phyloP scores from a whole-genome alignment of 2,888 invertebrate genomes.

The Tholera decimalis region DNA sequence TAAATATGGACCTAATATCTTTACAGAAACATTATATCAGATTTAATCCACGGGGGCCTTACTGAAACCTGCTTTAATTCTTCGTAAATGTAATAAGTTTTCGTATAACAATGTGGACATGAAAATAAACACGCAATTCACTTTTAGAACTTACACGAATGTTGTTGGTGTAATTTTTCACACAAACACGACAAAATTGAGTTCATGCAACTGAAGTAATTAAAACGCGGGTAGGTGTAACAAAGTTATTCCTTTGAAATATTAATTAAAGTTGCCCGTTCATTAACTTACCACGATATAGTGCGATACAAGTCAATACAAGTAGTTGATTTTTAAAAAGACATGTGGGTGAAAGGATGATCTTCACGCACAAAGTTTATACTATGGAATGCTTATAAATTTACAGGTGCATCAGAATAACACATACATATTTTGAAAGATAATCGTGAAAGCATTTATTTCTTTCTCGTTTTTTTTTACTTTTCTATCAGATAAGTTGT shows the following conservation, averaged over 20 bases:
- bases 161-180: conserved; percentile 35
- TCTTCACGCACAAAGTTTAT: too few relatives aligned
- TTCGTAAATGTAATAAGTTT: conserved; percentile 37
- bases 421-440: too few relatives aligned
- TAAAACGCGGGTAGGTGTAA: conserved; percentile 20
- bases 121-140: conserved; percentile 43
- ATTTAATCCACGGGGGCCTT: conserved; percentile 32
- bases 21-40: conserved; percentile 46
- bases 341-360: neutral
- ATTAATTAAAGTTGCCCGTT: conserved; percentile 13
- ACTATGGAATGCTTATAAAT: too few relatives aligned
- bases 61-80: conserved; percentile 46
- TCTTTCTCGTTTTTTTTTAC: too few relatives aligned
- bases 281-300: neutral
- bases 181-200: conserved; percentile 28
- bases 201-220: conserved; percentile 44
- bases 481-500: too few relatives aligned
- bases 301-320: neutral
- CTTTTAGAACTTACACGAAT: conserved; percentile 23
- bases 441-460: too few relatives aligned
- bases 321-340: neutral
- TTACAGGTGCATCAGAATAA: too few relatives aligned
- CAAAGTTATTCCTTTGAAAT: conserved; percentile 26
- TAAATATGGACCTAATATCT: conserved; percentile 55
- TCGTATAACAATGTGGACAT: conserved; percentile 35